These are phyloP conservation scores for Cherax destructor DNA, from an alignment of 1,140 invertebrate genomes.

Conservation along the genomic window DNA sequence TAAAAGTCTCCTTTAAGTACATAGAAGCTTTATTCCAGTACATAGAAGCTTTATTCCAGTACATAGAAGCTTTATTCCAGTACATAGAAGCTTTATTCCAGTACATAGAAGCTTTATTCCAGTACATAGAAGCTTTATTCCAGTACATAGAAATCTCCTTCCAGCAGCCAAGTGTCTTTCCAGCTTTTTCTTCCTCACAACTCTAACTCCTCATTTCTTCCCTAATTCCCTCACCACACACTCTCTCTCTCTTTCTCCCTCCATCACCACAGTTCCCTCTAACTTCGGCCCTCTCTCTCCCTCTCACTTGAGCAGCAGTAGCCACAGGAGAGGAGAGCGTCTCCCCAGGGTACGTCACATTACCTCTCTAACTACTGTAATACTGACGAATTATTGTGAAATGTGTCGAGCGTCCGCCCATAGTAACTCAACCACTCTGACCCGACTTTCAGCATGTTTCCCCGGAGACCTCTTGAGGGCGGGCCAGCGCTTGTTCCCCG, in stretches of 20 bases:
- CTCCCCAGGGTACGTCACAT: neutral
- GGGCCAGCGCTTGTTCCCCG: neutral
- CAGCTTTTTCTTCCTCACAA: too few relatives aligned
- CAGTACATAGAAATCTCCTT: too few relatives aligned
- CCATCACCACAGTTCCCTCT: neutral
- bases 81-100: too few relatives aligned
- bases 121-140: too few relatives aligned
- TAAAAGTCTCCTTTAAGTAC: too few relatives aligned
- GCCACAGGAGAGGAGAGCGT: neutral
- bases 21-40: too few relatives aligned
- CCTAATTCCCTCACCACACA: too few relatives aligned
- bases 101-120: too few relatives aligned
- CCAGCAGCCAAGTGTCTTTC: too few relatives aligned
- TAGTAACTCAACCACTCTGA: neutral
- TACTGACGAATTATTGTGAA: slow-evolving; percentile 11
- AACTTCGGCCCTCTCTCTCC: neutral
- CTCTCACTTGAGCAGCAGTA: neutral
- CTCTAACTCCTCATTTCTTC: too few relatives aligned
- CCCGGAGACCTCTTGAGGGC: neutral
- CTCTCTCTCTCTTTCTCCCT: neutral
- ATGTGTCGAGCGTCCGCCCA: neutral
- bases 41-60: too few relatives aligned
- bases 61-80: too few relatives aligned
- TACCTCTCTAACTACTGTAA: slow-evolving; percentile 11
- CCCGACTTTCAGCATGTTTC: slow-evolving; percentile 1